A percentile compares a stretch with the other conserved stretches of the same genome.
Conservation (phyloP, 2,888 invertebrate species). For the Eudemis profundana region DNA sequence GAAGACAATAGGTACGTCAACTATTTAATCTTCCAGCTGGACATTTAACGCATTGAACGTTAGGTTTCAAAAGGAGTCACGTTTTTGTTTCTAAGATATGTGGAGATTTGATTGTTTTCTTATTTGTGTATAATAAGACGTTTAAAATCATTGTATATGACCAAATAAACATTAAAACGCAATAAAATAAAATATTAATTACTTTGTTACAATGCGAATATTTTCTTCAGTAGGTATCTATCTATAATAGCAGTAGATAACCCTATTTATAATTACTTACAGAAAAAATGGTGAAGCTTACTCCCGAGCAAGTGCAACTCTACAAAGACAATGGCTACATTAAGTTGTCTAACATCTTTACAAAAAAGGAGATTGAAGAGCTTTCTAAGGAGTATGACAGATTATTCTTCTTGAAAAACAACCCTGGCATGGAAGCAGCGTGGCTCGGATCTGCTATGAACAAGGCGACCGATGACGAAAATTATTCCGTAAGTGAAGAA, state of each 20-base stretch:
- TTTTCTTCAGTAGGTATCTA: no score
- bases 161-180: no score
- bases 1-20: no score
- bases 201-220: no score
- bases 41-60: no score
- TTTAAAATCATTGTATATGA: no score
- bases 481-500: constrained; percentile 44
- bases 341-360: constrained; percentile 68
- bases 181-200: no score
- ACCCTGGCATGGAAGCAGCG: constrained; percentile 70
- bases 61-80: background rate
- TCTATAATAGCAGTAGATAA: constrained; percentile 2
- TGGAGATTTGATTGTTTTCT: no score
- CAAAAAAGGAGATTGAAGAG: constrained; percentile 67
- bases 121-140: no score
- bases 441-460: constrained; percentile 75
- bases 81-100: background rate
- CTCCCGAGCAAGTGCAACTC: constrained; percentile 67
- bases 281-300: constrained; percentile 59
- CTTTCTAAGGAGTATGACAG: constrained; percentile 72
- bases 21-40: no score
- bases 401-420: constrained; percentile 69
- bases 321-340: constrained; percentile 77
- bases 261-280: no score
- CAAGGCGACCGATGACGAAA: constrained; percentile 50